Conservation (phyloP, 1,140 invertebrate genomes). For the Psix sp. region DNA sequence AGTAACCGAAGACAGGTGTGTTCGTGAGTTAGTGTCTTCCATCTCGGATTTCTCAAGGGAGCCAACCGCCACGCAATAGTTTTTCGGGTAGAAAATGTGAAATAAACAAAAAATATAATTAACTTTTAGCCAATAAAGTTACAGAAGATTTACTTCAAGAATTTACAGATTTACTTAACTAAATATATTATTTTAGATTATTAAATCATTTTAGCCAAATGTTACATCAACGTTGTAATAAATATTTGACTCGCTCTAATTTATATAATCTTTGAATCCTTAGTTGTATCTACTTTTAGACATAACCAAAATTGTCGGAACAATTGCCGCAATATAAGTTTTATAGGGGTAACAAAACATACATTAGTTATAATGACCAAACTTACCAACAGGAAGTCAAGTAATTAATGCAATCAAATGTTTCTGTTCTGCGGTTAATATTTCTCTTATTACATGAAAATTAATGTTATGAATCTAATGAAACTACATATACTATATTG, state of each 20-base stretch:
- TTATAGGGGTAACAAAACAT: conserved; percentile 28
- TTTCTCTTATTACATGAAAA: conserved; percentile 18
- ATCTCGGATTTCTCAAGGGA: conserved; percentile 38
- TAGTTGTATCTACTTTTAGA: conserved; percentile 5
- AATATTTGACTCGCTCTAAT: conserved; percentile 13
- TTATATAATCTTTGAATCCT: background rate
- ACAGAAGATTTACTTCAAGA: conserved; percentile 19
- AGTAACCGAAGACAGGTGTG: conserved; percentile 39
- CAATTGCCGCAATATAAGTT: conserved; percentile 30
- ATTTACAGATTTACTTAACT: background rate
- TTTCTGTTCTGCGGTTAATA: conserved; percentile 26
- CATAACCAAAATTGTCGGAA: conserved; percentile 21
- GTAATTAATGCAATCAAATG: conserved; percentile 46
- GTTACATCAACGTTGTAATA: conserved; percentile 9
- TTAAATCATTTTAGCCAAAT: conserved; percentile 23
- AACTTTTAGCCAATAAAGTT: conserved; percentile 31
- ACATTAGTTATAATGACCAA: conserved; percentile 23
- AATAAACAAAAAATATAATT: conserved; percentile 49
- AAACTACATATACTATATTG: too few species aligned
- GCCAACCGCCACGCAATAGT: conserved; percentile 26
- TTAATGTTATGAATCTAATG: conserved; percentile 21
- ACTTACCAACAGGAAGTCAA: conserved; percentile 28
- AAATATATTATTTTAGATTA: conserved; percentile 3
- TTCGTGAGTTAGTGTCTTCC: conserved; percentile 39
- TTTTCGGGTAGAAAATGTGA: conserved; percentile 31